A percentile compares a stretch with the other conserved stretches of the same genome.
Conservation (phyloP, 1,140 invertebrate species). For the Caenorhabditis inopinata region DNA sequence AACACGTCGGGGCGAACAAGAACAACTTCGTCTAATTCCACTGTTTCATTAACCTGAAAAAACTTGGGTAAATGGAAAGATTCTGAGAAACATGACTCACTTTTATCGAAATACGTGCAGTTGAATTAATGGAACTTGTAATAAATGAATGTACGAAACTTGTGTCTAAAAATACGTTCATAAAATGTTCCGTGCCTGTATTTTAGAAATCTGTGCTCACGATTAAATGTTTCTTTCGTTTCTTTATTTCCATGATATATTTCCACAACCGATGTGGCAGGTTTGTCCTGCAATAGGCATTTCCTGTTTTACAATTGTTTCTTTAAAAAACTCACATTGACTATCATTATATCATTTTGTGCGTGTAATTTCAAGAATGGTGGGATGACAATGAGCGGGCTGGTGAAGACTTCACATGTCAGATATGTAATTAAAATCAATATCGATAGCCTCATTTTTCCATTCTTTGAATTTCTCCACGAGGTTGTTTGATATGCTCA, state of each 20-base stretch:
- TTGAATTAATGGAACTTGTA: neutral
- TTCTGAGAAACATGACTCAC: neutral
- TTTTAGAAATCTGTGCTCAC: no score
- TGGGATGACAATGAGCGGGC: conserved; percentile 16
- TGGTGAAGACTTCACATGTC: neutral
- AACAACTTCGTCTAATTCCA: neutral
- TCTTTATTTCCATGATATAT: neutral
- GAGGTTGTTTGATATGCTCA: neutral
- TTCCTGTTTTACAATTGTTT: no score
- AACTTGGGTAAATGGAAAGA: neutral
- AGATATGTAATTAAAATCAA: neutral
- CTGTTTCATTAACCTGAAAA: neutral
- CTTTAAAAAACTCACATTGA: neutral
- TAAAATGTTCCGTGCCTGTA: neutral
- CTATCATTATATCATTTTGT: conserved; percentile 20
- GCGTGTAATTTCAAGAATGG: neutral
- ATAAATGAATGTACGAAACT: neutral
- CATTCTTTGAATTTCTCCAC: neutral
- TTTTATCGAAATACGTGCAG: neutral
- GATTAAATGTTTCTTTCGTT: neutral
- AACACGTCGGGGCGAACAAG: neutral
- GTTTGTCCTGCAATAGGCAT: neutral
- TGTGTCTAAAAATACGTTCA: neutral
- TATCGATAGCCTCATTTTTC: conserved; percentile 13
- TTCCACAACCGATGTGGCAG: neutral